phyloP scores from a whole-genome alignment of 64 coral and sea anemone genomes.

The Trachythela sp. region DNA sequence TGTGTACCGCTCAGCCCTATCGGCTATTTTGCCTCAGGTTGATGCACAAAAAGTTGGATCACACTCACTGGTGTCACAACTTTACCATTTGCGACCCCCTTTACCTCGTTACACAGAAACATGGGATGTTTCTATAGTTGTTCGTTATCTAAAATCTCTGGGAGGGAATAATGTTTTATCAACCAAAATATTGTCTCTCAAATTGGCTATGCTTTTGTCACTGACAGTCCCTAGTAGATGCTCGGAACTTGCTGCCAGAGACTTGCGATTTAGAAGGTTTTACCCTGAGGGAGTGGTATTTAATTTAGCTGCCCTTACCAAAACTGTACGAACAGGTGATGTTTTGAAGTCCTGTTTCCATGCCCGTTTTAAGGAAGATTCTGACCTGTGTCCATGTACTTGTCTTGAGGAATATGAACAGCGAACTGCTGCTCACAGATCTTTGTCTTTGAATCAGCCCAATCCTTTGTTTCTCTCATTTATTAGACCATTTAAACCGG shows the following conservation, averaged over 20 bases:
- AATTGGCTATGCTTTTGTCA: slow-evolving; percentile 27
- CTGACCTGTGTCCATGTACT: background rate
- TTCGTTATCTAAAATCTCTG: background rate
- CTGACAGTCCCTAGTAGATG: slow-evolving; percentile 18
- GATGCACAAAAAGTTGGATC: slow-evolving; percentile 4
- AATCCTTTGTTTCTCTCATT: slow-evolving; percentile 35
- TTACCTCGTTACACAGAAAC: slow-evolving; percentile 21
- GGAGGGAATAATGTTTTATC: background rate
- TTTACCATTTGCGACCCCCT: slow-evolving; percentile 25
- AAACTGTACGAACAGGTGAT: background rate
- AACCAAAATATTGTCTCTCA: background rate
- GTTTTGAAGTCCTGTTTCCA: slow-evolving; percentile 14
- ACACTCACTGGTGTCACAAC: background rate
- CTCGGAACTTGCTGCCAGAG: slow-evolving; percentile 10
- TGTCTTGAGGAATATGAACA: slow-evolving; percentile 10
- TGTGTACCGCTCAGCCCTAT: background rate
- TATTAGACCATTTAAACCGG: slow-evolving; percentile 15
- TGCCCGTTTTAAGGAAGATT: background rate
- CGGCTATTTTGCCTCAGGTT: background rate
- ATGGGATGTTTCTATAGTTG: slow-evolving; percentile 35
- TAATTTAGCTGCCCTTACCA: slow-evolving; percentile 31
- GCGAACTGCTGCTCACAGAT: background rate
- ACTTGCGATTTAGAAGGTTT: slow-evolving; percentile 18
- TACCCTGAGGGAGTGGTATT: slow-evolving; percentile 20
- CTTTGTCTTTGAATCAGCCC: background rate